Evolutionary conservation across 2,797 vertebrate genomes (phyloP).

Genomic region (Danio kyathit): DNA sequence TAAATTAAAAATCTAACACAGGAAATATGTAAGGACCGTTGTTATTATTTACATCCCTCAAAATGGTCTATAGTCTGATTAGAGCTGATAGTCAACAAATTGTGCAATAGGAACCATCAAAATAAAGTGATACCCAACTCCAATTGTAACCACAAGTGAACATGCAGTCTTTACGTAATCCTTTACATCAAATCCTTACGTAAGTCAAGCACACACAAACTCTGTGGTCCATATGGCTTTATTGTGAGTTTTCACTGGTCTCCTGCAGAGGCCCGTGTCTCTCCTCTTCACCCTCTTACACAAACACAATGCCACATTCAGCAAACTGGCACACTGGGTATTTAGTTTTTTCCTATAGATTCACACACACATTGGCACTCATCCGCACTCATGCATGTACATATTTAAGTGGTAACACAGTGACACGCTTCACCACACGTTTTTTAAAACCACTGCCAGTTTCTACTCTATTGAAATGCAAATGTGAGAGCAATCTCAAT

Average conservation of each 20-base stretch:
- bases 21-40: no score
- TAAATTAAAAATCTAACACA: no score
- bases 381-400: slow-evolving; percentile 20
- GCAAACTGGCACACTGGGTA: slow-evolving; percentile 12
- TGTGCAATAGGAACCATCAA: no score
- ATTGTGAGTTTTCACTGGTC: not conserved
- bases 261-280: slow-evolving; percentile 7
- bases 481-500: slow-evolving; percentile 24
- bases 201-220: no score
- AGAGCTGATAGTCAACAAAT: no score
- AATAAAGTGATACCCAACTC: no score
- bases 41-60: no score
- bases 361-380: slow-evolving; percentile 9
- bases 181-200: no score
- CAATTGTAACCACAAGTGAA: no score
- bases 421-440: not conserved
- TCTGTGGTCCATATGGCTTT: not conserved
- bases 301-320: slow-evolving; percentile 54
- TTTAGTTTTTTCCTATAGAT: slow-evolving; percentile 25
- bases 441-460: slow-evolving; percentile 10
- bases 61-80: no score
- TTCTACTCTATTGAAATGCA: slow-evolving; percentile 30
- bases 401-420: not conserved
- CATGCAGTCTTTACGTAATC: no score
- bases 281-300: slow-evolving; percentile 32